Evolutionary conservation across 2,113 vertebrate species (phyloP), one percentile per base, ranked within the genome.

Genomic region (Chaetura pelagica): DNA sequence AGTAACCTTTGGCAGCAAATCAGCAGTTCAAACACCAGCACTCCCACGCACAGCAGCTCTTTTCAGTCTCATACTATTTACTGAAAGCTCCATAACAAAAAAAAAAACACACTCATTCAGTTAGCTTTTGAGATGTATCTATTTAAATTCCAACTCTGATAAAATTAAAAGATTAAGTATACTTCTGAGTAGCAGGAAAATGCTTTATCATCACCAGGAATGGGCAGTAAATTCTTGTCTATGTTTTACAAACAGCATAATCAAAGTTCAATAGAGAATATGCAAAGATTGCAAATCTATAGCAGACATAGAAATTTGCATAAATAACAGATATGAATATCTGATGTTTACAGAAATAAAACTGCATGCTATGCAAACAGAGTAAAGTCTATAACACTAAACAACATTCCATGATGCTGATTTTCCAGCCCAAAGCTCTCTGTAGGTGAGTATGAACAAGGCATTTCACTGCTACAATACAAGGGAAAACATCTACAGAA

Each of bases 271-370:
- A 68, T 51, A 89, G 62, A 96, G 52, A 95, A 93, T 89, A 89
- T 89, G 93, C 88, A 89, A 94, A 86, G 80, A 90, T 23, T 90
- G 80, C 86, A 95, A 96, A 96, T 94, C 72, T 92, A 81, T 90
- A 81, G 44, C 68, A 85, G 89, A 93, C 84, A 83, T 29, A 74
- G 57, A 90, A 81, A 92, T 95, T 84, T 93, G 86, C 93, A 95
- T 93, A 96, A 94, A 93, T 84, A 96, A 95, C 83, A 95, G 90
- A 86, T 77, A 95, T 24, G 55, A 92, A 84, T 96, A 86, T 87
- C 68, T 93, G 86, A 87, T 84, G 73, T 94, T 93, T 97, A 78
- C 48, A 74, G 69, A 92, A 94, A 90, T 72, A 95, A 87, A 96
- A 79, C 58, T 92, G 86, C 30, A 30, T 51, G 46, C 20, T 87